A percentile compares a stretch with the other conserved stretches of the same genome.
These are phyloP conservation scores for Catharus fuscescens DNA, from an alignment of 2,113 vertebrate species.

Conservation along the genomic window DNA sequence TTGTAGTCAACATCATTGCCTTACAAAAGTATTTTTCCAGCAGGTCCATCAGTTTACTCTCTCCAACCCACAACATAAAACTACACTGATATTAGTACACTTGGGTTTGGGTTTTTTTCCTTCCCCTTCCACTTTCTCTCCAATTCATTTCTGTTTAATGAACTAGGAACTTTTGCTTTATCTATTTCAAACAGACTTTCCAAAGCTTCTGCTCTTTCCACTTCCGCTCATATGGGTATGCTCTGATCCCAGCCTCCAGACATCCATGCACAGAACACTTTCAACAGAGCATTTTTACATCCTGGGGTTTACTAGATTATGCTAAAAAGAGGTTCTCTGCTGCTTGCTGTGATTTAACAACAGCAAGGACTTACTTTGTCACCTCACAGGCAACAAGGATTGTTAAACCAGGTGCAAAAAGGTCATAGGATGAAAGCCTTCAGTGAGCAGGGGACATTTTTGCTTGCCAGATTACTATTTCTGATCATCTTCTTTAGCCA, in stretches of 20 bases:
- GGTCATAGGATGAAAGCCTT: background rate
- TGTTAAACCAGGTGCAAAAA: background rate
- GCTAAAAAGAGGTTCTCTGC: background rate
- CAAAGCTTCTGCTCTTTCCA: background rate
- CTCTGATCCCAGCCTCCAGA: background rate
- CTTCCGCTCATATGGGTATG: rapidly evolving
- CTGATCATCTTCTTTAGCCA: background rate
- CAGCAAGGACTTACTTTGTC: background rate
- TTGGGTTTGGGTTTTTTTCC: background rate
- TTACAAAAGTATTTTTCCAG: background rate
- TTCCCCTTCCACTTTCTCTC: background rate
- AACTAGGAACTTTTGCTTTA: background rate
- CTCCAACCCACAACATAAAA: background rate
- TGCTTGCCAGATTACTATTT: background rate
- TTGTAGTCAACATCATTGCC: background rate
- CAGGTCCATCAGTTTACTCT: background rate
- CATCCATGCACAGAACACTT: background rate
- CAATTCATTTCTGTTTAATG: background rate
- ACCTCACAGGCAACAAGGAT: background rate
- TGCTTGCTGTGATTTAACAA: background rate
- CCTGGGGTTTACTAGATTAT: background rate
- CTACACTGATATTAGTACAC: background rate
- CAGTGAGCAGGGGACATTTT: background rate
- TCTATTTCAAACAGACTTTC: background rate
- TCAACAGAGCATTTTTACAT: background rate